Evolutionary conservation across 2,797 vertebrate species (phyloP).

Genomic region (Hippocampus kuda): DNA sequence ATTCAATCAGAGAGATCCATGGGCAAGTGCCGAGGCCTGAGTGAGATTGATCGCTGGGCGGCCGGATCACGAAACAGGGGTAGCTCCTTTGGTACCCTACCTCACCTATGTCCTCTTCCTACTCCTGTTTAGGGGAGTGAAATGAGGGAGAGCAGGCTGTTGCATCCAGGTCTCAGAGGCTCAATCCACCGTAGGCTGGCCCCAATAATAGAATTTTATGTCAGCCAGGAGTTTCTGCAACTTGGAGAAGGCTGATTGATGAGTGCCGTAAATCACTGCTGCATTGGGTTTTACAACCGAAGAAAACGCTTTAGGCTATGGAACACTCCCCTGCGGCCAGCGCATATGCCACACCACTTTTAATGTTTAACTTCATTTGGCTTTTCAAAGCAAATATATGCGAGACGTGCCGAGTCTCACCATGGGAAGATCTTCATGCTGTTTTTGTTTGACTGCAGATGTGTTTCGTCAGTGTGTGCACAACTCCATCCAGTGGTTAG

Average conservation of each 20-base stretch:
- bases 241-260: constrained; percentile 46
- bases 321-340: constrained; percentile 1
- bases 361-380: neutral
- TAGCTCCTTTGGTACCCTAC: constrained; percentile 31
- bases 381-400: constrained; percentile 9
- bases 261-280: constrained; percentile 48
- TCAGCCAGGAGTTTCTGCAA: constrained; percentile 47
- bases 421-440: neutral
- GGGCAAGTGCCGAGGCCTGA: constrained; percentile 26
- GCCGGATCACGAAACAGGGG: constrained; percentile 34
- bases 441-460: neutral
- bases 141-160: constrained; percentile 4
- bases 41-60: constrained; percentile 52
- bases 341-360: constrained; percentile 2
- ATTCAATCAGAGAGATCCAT: constrained; percentile 54
- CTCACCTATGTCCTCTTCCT: constrained; percentile 38
- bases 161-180: constrained; percentile 30
- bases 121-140: constrained; percentile 27
- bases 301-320: constrained; percentile 10
- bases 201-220: constrained; percentile 46
- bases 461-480: neutral
- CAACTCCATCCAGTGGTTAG: neutral
- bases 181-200: constrained; percentile 15
- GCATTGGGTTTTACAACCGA: constrained; percentile 29
- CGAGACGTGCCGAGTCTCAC: too few relatives aligned